These are phyloP conservation scores for Eubucco bourcierii DNA, from an alignment of 2,113 vertebrate genomes.

Conservation along the genomic window DNA sequence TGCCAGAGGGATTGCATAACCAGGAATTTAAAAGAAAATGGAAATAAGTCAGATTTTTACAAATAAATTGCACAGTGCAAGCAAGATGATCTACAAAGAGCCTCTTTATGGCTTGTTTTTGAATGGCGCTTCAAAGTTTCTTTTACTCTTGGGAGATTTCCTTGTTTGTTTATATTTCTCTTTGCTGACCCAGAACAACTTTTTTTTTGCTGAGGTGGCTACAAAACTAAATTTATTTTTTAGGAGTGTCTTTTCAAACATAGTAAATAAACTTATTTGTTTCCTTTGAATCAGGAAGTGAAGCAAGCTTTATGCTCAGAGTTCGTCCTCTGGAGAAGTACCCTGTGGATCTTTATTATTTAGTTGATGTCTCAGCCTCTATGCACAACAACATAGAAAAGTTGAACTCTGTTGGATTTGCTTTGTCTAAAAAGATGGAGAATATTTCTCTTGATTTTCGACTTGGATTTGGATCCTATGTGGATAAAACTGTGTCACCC, in stretches of 20 bases:
- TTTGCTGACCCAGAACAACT: slow-evolving; percentile 3
- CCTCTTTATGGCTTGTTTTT: neutral
- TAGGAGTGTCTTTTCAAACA: slow-evolving; percentile 2
- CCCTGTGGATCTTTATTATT: slow-evolving; percentile 95
- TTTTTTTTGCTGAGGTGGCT: neutral
- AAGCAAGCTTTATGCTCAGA: slow-evolving; percentile 86
- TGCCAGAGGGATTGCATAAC: slow-evolving; percentile 22
- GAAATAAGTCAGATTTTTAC: neutral
- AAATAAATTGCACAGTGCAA: neutral
- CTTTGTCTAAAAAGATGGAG: slow-evolving; percentile 90
- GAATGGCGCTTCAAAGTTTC: neutral
- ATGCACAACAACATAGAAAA: slow-evolving; percentile 96
- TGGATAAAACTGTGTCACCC: slow-evolving; percentile 96
- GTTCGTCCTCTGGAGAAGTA: slow-evolving; percentile 89
- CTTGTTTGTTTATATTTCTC: slow-evolving; percentile 12
- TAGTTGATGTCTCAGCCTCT: slow-evolving; percentile 96
- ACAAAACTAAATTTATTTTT: neutral
- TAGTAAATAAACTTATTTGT: slow-evolving; percentile 15
- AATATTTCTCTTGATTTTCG: slow-evolving; percentile 90
- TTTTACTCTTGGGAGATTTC: neutral
- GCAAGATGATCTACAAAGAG: neutral
- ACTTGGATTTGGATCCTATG: slow-evolving; percentile 96
- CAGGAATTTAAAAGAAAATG: slow-evolving; percentile 7
- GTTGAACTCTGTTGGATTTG: slow-evolving; percentile 89
- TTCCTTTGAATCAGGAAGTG: slow-evolving; percentile 80